Percentiles rank a stretch among this genome's conserved stretches.
phyloP scores from a whole-genome alignment of 2,888 invertebrate species.

The Galeruca laticollis region DNA sequence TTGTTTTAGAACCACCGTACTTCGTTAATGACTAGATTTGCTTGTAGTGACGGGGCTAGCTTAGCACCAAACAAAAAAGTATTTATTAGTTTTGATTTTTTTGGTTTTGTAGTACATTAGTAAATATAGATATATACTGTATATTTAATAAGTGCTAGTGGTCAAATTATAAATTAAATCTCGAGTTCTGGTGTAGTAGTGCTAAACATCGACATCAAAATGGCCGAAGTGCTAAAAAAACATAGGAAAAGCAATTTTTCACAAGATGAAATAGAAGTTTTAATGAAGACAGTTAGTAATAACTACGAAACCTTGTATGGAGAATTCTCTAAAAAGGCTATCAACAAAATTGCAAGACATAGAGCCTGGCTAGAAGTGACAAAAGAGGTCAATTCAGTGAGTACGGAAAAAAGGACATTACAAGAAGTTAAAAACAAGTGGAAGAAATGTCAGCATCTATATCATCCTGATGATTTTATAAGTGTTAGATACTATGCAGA shows the following conservation, averaged over 20 bases:
- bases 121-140: neutral
- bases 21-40: slow-evolving; percentile 31
- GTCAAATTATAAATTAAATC: neutral
- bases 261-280: slow-evolving; percentile 54
- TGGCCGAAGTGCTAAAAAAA: slow-evolving; percentile 53
- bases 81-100: neutral
- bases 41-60: slow-evolving; percentile 28
- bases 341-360: slow-evolving; percentile 52
- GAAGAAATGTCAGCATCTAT: slow-evolving; percentile 58
- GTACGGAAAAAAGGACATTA: slow-evolving; percentile 56
- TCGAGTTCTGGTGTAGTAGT: slow-evolving; percentile 35
- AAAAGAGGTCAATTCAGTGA: slow-evolving; percentile 57
- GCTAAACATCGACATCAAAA: slow-evolving; percentile 49
- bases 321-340: slow-evolving; percentile 52
- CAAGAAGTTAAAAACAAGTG: slow-evolving; percentile 61
- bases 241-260: slow-evolving; percentile 59
- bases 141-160: neutral
- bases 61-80: slow-evolving; percentile 22
- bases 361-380: slow-evolving; percentile 58
- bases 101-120: neutral
- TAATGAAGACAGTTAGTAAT: slow-evolving; percentile 52
- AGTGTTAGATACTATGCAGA: slow-evolving; percentile 41
- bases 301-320: slow-evolving; percentile 57
- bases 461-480: slow-evolving; percentile 45
- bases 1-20: slow-evolving; percentile 47